Percentiles rank a stretch among this genome's conserved stretches.
These are phyloP conservation scores for Heliconius aoede DNA, from an alignment of 2,888 invertebrate species.

Conservation along the genomic window DNA sequence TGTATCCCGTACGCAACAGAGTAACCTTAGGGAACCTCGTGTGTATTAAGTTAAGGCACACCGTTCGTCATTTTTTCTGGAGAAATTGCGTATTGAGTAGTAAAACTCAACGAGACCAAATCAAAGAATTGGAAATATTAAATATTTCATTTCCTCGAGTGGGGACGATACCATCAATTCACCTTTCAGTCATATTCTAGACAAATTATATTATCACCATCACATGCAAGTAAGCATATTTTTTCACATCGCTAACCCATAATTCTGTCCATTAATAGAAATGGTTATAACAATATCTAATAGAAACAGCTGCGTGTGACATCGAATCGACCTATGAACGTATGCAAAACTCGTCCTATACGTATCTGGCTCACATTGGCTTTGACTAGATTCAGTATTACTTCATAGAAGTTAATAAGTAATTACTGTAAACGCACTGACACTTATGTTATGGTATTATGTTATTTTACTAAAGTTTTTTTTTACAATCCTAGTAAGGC, in stretches of 20 bases:
- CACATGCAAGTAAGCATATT: not conserved
- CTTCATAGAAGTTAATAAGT: conserved; percentile 3
- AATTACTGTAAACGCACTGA: not conserved
- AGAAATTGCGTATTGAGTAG: too few relatives aligned
- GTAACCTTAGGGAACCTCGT: too few relatives aligned
- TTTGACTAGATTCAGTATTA: conserved; percentile 4
- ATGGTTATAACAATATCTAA: not conserved
- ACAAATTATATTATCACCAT: not conserved
- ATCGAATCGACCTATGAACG: not conserved
- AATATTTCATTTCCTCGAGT: too few relatives aligned
- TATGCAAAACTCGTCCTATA: conserved; percentile 5
- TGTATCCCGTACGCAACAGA: too few relatives aligned
- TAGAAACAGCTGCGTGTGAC: not conserved
- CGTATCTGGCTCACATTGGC: conserved; percentile 15
- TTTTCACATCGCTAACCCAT: not conserved
- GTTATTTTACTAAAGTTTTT: too few relatives aligned
- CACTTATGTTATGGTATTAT: not conserved
- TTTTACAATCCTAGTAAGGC: too few relatives aligned
- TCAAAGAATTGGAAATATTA: too few relatives aligned
- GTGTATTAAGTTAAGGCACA: too few relatives aligned
- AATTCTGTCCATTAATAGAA: conserved; percentile 5
- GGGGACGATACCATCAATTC: too few relatives aligned
- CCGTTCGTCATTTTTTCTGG: too few relatives aligned
- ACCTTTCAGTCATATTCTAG: too few relatives aligned
- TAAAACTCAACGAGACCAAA: too few relatives aligned